Base-by-base conservation (phyloP, 1,140 invertebrate species). In the Halyomorpha halys region DNA sequence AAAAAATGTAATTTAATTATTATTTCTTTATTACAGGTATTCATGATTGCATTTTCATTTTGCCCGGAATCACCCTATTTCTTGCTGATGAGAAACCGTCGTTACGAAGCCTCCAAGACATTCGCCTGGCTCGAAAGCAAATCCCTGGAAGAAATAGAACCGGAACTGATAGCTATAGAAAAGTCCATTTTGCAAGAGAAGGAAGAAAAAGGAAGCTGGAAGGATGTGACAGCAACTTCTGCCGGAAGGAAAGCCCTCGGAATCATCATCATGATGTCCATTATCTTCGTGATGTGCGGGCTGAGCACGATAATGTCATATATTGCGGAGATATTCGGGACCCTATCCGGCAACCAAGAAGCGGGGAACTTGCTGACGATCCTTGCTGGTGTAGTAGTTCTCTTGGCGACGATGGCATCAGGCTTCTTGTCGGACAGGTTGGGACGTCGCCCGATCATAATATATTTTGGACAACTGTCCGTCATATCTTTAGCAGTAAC, bases 1-100 rank as follows among this genome's bases (percentile, higher is more conserved):
- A n/a, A n/a, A n/a, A n/a, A n/a, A n/a, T n/a, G n/a, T n/a, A n/a
- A 45, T 45, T 45, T 13, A 45, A 13, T n/a, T 45, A n/a, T 45
- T 45, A n/a, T 3, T 4, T 49, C 19, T 79, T 59, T 85, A 79
- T 49, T 47, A 5, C 25, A 62, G 61, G 34, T 49, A 2, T 62
- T 62, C 61, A 14, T 23, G 27, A 18, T 18, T 3, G 45, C 61
- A 11, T 62, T 62, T 27, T 45, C 4, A 14, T 62, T 15, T 11
- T 62, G 44, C 23, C 91, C 91, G 0, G 92, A 95, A 72, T 87
- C 87, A 44, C 91, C 92, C 0, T 84, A 84, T 63, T 90, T 81
- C 66, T 76, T 85, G 44, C 74, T 90, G 0, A 75, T 76, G 14
- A 81, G 81, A 70, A 78, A 80, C 70, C 77, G 81, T 27, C 78